These are phyloP conservation scores for Chromobotia macracanthus DNA, from an alignment of 2,797 vertebrate genomes.

Conservation along the genomic window DNA sequence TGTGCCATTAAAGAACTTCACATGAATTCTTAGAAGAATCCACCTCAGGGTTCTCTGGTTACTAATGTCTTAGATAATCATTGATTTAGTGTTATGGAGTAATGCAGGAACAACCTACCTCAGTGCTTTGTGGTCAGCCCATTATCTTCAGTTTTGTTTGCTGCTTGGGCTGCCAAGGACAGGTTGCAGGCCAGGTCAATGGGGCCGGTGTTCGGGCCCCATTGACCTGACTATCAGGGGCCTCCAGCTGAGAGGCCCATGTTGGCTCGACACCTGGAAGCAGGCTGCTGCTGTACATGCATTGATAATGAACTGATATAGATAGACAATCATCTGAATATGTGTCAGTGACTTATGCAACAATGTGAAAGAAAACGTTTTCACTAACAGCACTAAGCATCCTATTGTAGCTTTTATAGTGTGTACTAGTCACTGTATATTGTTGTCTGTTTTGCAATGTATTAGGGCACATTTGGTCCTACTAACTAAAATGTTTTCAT, in stretches of 20 bases:
- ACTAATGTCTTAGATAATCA: conserved; percentile 31
- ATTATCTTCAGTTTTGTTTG: conserved; percentile 31
- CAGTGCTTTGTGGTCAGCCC: conserved; percentile 32
- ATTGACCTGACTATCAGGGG: not conserved
- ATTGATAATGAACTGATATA: not conserved
- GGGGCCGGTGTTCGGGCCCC: not conserved
- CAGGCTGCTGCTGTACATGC: not conserved
- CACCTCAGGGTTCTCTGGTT: not conserved
- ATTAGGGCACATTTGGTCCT: not conserved
- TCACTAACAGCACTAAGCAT: not conserved
- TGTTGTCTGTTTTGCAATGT: not conserved
- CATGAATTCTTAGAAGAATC: not conserved
- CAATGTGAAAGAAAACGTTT: not conserved
- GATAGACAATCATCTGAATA: not conserved
- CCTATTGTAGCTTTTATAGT: not conserved
- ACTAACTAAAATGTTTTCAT: no score
- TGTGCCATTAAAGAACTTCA: not conserved
- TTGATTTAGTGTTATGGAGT: conserved; percentile 19
- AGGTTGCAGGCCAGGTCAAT: not conserved
- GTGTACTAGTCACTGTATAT: not conserved
- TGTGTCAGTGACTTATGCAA: not conserved
- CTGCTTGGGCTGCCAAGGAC: not conserved
- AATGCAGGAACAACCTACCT: conserved; percentile 9
- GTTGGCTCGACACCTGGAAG: not conserved
- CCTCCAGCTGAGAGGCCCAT: conserved; percentile 1